These are phyloP conservation scores for Eurosta solidaginis DNA, from an alignment of 1,140 invertebrate species.

Conservation along the genomic window DNA sequence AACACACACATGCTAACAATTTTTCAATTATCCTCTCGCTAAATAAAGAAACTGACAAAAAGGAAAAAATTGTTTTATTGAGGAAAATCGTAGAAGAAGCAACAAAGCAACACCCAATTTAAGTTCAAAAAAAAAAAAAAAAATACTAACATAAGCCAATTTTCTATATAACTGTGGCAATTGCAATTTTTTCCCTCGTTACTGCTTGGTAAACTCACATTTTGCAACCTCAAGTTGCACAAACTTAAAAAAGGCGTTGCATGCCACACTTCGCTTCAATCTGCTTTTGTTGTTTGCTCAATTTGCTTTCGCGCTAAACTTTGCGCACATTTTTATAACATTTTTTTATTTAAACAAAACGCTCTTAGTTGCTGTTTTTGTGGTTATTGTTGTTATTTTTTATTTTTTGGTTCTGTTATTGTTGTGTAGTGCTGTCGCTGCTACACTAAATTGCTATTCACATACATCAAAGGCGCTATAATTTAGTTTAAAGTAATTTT, in stretches of 20 bases:
- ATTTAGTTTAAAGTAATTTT: not conserved
- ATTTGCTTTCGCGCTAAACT: not conserved
- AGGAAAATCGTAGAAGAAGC: not conserved
- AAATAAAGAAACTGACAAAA: too few species aligned
- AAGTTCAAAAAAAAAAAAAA: not conserved
- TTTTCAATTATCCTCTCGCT: not conserved
- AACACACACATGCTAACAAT: not conserved
- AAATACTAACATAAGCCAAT: not conserved
- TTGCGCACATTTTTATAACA: not conserved
- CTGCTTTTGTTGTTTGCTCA: not conserved
- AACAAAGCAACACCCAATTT: not conserved
- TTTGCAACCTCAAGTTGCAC: not conserved
- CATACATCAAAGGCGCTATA: conserved; percentile 7
- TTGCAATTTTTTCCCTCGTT: conserved; percentile 30
- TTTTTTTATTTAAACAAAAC: not conserved
- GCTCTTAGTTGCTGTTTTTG: not conserved
- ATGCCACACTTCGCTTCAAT: not conserved
- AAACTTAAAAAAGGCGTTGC: not conserved
- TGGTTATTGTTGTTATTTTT: too few species aligned
- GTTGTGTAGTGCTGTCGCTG: not conserved
- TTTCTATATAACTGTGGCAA: conserved; percentile 30
- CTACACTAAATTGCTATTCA: not conserved
- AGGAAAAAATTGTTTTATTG: too few species aligned
- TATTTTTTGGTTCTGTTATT: too few species aligned
- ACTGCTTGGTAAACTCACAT: too few species aligned